A percentile compares a stretch with the other conserved stretches of the same genome.
Conservation (phyloP, 1,140 invertebrate species). For the Mizuhopecten yessoensis region DNA sequence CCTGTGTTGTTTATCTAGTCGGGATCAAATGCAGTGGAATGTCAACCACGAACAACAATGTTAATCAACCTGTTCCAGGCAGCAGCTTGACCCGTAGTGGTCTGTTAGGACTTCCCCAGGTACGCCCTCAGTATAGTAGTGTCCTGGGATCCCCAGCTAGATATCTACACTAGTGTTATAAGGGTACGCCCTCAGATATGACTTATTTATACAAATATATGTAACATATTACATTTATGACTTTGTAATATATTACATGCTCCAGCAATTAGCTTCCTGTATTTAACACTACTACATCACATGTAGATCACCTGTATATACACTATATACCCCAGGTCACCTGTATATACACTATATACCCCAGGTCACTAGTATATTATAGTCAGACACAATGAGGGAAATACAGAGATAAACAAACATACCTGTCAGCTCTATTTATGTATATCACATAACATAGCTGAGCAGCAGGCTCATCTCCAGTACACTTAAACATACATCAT, state of each 20-base stretch:
- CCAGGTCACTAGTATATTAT: neutral
- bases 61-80: neutral
- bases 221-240: neutral
- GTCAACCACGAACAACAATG: too few species aligned
- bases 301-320: neutral
- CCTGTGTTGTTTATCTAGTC: too few species aligned
- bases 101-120: neutral
- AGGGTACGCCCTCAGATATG: neutral
- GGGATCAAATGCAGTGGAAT: too few species aligned
- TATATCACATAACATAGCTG: too few species aligned
- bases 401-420: too few species aligned
- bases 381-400: neutral
- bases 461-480: too few species aligned
- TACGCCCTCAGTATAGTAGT: neutral
- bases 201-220: neutral
- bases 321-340: neutral
- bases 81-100: neutral
- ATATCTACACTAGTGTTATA: neutral
- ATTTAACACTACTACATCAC: too few species aligned
- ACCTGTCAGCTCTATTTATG: too few species aligned
- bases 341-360: neutral
- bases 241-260: neutral
- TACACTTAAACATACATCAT: too few species aligned
- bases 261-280: conserved; percentile 20
- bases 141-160: neutral